These are phyloP conservation scores for Rhinoderma darwinii DNA, from an alignment of 2,113 vertebrate species.

Conservation along the genomic window DNA sequence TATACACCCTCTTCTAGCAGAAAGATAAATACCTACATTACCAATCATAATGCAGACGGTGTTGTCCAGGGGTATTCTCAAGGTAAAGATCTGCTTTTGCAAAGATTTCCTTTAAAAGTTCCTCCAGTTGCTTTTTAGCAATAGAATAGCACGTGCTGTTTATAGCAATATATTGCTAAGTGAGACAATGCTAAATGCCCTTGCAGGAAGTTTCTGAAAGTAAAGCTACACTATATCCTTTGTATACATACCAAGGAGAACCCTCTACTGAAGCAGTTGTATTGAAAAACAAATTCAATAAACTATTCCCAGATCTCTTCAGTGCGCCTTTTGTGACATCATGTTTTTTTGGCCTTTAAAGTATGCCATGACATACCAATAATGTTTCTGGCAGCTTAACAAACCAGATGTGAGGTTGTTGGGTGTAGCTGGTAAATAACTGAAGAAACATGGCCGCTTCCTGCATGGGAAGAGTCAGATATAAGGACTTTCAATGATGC, in stretches of 20 bases:
- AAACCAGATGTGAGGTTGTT: constrained; percentile 32
- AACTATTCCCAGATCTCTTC: background rate
- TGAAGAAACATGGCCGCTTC: constrained; percentile 5
- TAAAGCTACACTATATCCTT: background rate
- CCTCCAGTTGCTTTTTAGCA: background rate
- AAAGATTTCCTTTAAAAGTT: background rate
- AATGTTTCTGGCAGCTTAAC: constrained; percentile 21
- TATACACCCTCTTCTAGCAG: no score
- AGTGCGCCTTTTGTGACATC: background rate
- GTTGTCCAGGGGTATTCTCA: no score
- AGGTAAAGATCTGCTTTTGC: no score
- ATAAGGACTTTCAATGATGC: background rate
- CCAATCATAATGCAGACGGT: no score
- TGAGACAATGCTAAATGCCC: background rate
- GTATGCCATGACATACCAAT: constrained; percentile 23
- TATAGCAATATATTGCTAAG: background rate
- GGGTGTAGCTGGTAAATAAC: constrained; percentile 39
- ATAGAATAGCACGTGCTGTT: no score
- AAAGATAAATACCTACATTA: no score
- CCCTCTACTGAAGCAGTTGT: background rate
- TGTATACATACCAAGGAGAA: background rate
- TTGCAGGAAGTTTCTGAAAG: background rate
- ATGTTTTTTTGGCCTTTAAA: constrained; percentile 24
- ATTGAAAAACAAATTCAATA: background rate
- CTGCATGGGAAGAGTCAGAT: background rate